Percentiles rank a stretch among this genome's conserved stretches.
These are phyloP conservation scores for Indicator maculatus DNA, from an alignment of 2,113 vertebrate species.

Conservation along the genomic window DNA sequence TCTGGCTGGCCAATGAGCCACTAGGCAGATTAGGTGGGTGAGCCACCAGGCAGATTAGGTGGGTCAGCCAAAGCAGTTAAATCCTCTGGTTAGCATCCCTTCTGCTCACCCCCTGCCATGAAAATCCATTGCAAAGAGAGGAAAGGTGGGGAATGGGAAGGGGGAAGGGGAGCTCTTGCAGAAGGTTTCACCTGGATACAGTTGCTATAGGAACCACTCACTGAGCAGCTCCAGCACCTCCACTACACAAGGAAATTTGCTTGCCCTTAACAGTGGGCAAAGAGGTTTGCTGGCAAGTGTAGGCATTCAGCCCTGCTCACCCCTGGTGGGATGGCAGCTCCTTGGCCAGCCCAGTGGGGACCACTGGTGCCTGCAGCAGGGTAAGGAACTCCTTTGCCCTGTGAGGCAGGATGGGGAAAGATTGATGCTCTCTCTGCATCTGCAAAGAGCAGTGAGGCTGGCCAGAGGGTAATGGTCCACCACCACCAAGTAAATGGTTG, in stretches of 20 bases:
- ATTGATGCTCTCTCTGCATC: neutral
- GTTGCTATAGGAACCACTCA: constrained; percentile 76
- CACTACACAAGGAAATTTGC: constrained; percentile 8
- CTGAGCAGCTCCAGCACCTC: neutral
- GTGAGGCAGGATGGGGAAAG: neutral
- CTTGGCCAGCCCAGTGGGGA: rapidly evolving
- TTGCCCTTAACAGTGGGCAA: neutral
- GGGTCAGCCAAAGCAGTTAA: neutral
- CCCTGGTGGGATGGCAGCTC: neutral
- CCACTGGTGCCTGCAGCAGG: rapidly evolving
- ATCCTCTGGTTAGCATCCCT: constrained; percentile 15
- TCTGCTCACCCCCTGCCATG: neutral
- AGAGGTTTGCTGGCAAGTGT: neutral
- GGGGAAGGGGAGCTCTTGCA: constrained; percentile 27
- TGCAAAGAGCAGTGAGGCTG: neutral
- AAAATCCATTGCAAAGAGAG: constrained; percentile 29
- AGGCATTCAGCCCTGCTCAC: neutral
- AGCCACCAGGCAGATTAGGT: rapidly evolving
- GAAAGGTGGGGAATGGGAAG: neutral
- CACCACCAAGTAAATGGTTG: neutral
- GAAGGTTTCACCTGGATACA: constrained; percentile 69
- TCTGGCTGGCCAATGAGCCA: rapidly evolving
- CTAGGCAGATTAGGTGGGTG: rapidly evolving
- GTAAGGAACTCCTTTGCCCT: rapidly evolving
- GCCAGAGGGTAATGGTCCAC: too few relatives aligned